A percentile compares a stretch with the other conserved stretches of the same genome.
phyloP scores from a whole-genome alignment of 1,140 invertebrate genomes.

The Maniola jurtina region DNA sequence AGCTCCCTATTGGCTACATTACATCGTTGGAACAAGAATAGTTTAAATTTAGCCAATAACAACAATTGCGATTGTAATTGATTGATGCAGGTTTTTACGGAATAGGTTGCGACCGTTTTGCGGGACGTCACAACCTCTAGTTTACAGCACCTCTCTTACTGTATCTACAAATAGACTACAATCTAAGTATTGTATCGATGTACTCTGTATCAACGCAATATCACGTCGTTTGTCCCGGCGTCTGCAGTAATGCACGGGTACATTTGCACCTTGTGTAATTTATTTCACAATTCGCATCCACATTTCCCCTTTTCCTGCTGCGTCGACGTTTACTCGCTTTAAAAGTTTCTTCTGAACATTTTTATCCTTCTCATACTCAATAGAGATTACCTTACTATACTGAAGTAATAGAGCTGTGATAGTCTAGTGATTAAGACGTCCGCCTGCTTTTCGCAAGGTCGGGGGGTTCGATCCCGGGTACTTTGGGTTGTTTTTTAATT shows the following conservation, averaged over 20 bases:
- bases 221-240: neutral
- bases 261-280: conserved; percentile 11
- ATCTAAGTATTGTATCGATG: neutral
- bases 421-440: no score
- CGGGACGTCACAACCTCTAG: neutral
- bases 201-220: neutral
- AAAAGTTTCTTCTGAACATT: neutral
- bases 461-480: no score
- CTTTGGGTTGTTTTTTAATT: no score
- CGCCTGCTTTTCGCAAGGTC: no score
- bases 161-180: conserved; percentile 7
- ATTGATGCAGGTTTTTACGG: no score
- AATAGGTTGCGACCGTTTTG: no score
- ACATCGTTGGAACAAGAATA: no score
- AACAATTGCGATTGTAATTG: no score
- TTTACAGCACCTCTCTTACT: neutral
- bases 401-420: no score
- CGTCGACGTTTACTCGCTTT: conserved; percentile 1
- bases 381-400: no score
- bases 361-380: neutral
- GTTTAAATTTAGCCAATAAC: no score
- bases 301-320: conserved; percentile 4
- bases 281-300: neutral
- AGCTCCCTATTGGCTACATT: no score
- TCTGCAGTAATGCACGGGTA: conserved; percentile 6